Percentiles rank a stretch among this genome's conserved stretches.
Evolutionary conservation across 2,113 vertebrate genomes (phyloP).

Genomic region (Erythrolamprus reginae): DNA sequence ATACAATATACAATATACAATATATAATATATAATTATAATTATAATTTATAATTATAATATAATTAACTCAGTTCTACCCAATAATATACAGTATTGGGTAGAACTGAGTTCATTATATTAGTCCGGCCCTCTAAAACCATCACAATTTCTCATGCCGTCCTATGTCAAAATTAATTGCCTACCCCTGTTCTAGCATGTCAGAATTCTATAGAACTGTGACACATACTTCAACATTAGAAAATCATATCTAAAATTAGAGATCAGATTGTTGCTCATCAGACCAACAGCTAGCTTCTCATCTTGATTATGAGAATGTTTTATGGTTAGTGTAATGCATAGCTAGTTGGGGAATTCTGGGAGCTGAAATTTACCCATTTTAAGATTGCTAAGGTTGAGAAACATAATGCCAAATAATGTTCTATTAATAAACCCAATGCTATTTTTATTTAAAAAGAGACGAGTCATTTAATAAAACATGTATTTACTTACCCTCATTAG

Average conservation of each 20-base stretch:
- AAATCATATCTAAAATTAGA: not conserved
- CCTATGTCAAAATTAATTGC: no score
- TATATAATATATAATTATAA: no score
- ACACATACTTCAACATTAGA: not conserved
- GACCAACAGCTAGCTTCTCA: constrained; percentile 16
- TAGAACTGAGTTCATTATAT: no score
- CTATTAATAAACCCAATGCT: constrained; percentile 56
- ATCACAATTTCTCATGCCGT: no score
- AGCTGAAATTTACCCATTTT: no score
- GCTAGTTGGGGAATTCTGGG: not conserved
- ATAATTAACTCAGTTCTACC: no score
- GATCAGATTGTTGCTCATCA: constrained; percentile 16
- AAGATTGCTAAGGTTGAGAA: not conserved
- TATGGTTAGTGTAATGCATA: constrained; percentile 54
- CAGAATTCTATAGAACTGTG: not conserved
- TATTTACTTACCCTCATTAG: constrained; percentile 62
- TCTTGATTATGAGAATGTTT: constrained; percentile 32
- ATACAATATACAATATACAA: no score
- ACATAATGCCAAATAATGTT: constrained; percentile 50
- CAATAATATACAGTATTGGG: no score
- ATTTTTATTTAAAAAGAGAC: constrained; percentile 61
- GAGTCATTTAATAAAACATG: constrained; percentile 62
- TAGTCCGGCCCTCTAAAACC: no score
- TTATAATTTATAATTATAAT: no score
- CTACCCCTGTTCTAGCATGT: no score